phyloP scores from a whole-genome alignment of 2,888 invertebrate genomes.

The Hipparchia semele region DNA sequence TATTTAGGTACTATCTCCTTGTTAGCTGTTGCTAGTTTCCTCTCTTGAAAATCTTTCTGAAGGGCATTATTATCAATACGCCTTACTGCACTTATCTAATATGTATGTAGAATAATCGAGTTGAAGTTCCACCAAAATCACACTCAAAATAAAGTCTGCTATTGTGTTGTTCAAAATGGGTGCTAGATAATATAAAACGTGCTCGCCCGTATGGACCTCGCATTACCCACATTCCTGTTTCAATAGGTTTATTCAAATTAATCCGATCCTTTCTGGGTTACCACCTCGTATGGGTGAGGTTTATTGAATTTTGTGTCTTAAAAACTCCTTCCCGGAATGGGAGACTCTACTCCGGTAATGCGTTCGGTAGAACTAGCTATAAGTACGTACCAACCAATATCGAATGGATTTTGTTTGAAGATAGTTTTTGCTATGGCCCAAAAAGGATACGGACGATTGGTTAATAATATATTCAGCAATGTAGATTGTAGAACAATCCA shows the following conservation, averaged over 20 bases:
- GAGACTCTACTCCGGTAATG: no score
- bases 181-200: constrained; percentile 52
- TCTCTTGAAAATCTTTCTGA: no score
- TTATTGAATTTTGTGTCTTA: constrained; percentile 4
- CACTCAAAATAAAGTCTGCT: constrained; percentile 13
- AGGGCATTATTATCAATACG: no score
- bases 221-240: constrained; percentile 55
- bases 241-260: constrained; percentile 61
- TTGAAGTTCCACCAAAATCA: not conserved
- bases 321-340: not conserved
- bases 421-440: not conserved
- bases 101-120: no score
- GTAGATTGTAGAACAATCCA: not conserved
- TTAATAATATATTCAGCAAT: constrained; percentile 1
- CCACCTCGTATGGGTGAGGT: constrained; percentile 3
- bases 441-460: not conserved
- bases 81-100: no score
- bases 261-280: constrained; percentile 33
- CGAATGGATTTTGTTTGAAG: not conserved
- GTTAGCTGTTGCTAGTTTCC: not conserved
- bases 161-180: constrained; percentile 39
- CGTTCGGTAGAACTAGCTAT: not conserved
- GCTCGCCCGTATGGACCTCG: constrained; percentile 49
- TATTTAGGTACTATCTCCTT: no score
- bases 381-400: not conserved